Conservation (phyloP, 2,888 invertebrate genomes). For the Diarsia brunnea region DNA sequence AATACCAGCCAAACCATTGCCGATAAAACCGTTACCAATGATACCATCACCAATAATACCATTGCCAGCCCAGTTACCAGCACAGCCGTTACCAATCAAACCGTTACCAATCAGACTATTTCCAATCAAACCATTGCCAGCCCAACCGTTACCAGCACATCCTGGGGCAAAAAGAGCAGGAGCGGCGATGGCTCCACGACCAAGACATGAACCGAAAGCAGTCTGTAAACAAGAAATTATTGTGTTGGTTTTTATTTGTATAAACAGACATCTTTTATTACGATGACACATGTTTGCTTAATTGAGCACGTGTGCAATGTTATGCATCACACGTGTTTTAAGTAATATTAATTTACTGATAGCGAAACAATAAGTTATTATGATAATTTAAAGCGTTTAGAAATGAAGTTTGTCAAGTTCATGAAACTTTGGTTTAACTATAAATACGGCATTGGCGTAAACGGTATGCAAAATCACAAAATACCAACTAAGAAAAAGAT, state of each 20-base stretch:
- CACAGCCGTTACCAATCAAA: not conserved
- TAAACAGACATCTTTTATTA: too few species aligned
- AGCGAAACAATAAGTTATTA: too few species aligned
- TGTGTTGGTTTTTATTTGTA: not conserved
- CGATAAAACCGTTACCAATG: constrained; percentile 3
- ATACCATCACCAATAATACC: not conserved
- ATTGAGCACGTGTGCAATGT: too few species aligned
- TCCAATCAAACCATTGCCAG: not conserved
- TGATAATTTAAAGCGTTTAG: too few species aligned
- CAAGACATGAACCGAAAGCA: not conserved
- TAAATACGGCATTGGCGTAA: too few species aligned
- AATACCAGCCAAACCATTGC: not conserved
- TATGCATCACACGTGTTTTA: too few species aligned
- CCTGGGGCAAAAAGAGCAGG: not conserved
- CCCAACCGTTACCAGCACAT: not conserved
- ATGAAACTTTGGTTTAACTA: too few species aligned
- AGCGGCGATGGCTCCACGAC: not conserved
- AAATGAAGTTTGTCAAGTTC: too few species aligned
- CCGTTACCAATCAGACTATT: not conserved
- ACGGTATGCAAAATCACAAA: too few species aligned
- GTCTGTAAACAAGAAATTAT: not conserved
- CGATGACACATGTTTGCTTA: too few species aligned
- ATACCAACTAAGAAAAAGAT: too few species aligned
- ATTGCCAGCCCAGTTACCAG: not conserved
- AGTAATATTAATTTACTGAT: too few species aligned